Conservation (phyloP, 2,797 vertebrate genomes). For the Masticophis lateralis region DNA sequence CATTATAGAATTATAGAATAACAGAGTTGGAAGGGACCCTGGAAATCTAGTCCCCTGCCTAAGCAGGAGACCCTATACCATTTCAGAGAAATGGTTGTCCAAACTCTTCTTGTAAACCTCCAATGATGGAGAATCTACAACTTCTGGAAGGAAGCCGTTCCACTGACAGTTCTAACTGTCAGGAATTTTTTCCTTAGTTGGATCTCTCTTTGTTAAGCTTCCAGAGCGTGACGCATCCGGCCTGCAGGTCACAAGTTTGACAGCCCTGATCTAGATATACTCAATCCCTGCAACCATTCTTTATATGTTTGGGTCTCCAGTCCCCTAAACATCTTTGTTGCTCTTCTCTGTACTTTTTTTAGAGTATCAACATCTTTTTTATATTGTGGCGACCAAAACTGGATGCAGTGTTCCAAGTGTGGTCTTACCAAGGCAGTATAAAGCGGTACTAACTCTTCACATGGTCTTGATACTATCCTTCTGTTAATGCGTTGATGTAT, state of each 20-base stretch:
- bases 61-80: background rate
- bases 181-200: background rate
- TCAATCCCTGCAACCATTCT: background rate
- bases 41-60: background rate
- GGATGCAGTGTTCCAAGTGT: background rate
- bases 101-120: background rate
- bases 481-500: background rate
- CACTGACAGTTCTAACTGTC: background rate
- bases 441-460: background rate
- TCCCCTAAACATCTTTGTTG: background rate
- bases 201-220: background rate
- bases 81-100: background rate
- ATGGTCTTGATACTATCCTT: background rate
- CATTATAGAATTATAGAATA: background rate
- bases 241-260: fast-evolving
- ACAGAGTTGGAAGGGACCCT: background rate
- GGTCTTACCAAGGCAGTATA: background rate
- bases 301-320: background rate
- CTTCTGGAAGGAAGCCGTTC: background rate
- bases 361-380: background rate
- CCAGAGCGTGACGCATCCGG: background rate
- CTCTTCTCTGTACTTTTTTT: background rate
- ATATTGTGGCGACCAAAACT: background rate
- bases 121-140: background rate
- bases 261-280: background rate